These are phyloP conservation scores for Microtus oregoni DNA, from an alignment of 2,113 vertebrate species.

Conservation along the genomic window DNA sequence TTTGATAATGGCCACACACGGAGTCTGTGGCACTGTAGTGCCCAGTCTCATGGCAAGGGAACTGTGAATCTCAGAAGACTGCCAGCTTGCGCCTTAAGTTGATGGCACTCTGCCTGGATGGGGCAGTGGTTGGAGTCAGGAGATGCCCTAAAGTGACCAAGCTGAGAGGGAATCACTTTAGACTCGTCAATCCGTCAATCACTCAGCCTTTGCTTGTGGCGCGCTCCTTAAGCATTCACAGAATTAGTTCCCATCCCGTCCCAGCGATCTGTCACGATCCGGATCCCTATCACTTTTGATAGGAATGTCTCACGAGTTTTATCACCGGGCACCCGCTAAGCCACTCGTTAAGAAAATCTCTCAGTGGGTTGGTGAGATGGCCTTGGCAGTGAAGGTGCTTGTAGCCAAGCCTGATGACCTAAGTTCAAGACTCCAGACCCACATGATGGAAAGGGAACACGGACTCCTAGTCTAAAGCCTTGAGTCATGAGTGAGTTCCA, in stretches of 20 bases:
- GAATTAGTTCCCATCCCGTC: background rate
- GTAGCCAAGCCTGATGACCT: background rate
- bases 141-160: too few species aligned
- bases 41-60: background rate
- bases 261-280: background rate
- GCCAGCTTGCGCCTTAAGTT: background rate
- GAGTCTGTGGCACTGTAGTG: background rate
- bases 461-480: background rate
- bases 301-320: background rate
- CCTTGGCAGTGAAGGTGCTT: background rate
- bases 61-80: background rate
- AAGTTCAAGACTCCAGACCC: background rate
- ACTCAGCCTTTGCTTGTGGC: background rate
- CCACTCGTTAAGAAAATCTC: background rate
- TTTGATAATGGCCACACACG: background rate
- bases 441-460: background rate
- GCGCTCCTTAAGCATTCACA: background rate
- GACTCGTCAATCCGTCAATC: background rate
- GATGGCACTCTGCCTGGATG: background rate
- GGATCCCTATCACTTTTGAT: background rate
- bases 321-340: background rate
- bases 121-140: background rate
- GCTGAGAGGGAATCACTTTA: background rate
- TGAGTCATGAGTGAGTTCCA: rapidly evolving
- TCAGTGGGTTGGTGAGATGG: background rate